Conservation (phyloP, 2,888 invertebrate species). For the Poecilobothrus nobilitatus region DNA sequence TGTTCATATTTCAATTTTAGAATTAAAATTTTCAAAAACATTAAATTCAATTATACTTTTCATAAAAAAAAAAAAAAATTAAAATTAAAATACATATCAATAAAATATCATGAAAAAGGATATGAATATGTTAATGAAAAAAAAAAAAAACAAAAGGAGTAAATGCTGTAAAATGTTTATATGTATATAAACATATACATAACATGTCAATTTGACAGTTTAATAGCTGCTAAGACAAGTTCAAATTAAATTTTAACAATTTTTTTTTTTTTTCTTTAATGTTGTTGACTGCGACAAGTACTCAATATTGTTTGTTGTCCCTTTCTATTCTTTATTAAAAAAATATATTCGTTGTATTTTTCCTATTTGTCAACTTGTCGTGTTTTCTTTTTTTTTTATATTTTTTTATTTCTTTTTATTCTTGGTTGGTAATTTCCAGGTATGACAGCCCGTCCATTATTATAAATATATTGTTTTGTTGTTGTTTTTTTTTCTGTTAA, state of each 20-base stretch:
- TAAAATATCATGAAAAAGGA: too few species aligned
- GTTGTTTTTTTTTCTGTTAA: not conserved
- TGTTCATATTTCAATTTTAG: too few species aligned
- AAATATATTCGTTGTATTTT: not conserved
- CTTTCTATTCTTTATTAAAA: not conserved
- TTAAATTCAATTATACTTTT: too few species aligned
- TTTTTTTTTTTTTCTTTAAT: not conserved
- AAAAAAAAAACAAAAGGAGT: too few species aligned
- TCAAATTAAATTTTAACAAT: not conserved
- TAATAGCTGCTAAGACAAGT: not conserved
- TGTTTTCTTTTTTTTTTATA: not conserved
- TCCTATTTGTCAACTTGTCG: conserved; percentile 4
- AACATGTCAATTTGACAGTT: not conserved
- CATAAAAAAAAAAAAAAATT: too few species aligned
- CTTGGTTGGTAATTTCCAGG: not conserved
- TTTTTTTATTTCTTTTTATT: not conserved
- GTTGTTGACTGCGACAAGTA: too few species aligned
- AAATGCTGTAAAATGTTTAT: too few species aligned
- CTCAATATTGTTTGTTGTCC: not conserved
- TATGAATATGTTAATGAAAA: too few species aligned
- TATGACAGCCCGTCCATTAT: not conserved
- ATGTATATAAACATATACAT: too few species aligned
- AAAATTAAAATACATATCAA: too few species aligned
- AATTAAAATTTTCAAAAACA: too few species aligned
- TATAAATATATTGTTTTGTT: not conserved